phyloP scores from a whole-genome alignment of 2,797 vertebrate genomes.

The Crenichthys baileyi region DNA sequence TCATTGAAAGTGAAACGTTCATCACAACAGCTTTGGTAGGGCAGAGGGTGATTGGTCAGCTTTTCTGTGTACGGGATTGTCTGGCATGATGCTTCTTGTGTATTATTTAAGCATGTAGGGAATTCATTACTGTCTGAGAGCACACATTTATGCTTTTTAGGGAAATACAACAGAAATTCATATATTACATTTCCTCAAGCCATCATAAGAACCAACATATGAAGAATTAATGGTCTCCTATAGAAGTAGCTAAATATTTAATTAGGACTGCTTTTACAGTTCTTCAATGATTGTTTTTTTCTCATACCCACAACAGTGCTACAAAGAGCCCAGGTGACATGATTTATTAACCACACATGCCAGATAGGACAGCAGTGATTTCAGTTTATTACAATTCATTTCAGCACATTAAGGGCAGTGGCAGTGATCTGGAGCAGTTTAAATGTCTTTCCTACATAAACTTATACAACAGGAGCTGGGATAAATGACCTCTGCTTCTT shows the following conservation, averaged over 20 bases:
- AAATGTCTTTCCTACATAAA: not conserved
- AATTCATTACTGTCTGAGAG: not conserved
- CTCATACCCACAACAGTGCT: not conserved
- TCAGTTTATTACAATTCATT: too few relatives aligned
- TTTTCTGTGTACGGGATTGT: not conserved
- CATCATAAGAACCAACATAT: not conserved
- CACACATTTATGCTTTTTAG: not conserved
- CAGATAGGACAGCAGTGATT: too few relatives aligned
- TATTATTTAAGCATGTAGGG: not conserved
- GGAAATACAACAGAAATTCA: not conserved
- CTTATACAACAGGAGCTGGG: not conserved
- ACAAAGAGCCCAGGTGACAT: not conserved
- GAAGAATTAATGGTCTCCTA: not conserved
- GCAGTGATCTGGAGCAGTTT: not conserved
- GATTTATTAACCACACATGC: not conserved
- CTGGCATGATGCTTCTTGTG: not conserved
- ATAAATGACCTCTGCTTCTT: not conserved
- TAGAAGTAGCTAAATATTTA: not conserved
- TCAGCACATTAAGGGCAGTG: not conserved
- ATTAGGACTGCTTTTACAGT: not conserved
- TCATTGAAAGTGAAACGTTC: slow-evolving; percentile 1
- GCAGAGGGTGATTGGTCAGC: not conserved
- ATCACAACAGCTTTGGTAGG: not conserved
- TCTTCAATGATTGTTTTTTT: not conserved
- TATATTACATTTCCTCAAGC: not conserved